Evolutionary conservation across 2,888 invertebrate species (phyloP).

Genomic region (Polymixis flavicincta): DNA sequence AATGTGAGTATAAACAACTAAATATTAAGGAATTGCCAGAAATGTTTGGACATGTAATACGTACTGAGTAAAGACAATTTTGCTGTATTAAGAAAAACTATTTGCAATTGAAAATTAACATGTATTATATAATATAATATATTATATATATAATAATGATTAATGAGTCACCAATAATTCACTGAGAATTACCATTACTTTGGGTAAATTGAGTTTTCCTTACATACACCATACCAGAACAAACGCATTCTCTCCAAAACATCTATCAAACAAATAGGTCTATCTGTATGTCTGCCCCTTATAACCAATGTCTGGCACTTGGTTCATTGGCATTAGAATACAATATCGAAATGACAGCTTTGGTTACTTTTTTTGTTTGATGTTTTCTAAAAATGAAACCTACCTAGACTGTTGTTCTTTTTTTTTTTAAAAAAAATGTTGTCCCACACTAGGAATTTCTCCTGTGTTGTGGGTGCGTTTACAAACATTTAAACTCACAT

Average conservation of each 20-base stretch:
- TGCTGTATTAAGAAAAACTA: slow-evolving; percentile 25
- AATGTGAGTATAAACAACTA: slow-evolving; percentile 77
- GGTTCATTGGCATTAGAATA: neutral
- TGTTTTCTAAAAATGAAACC: too few relatives aligned
- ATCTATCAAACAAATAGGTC: neutral
- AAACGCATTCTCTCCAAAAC: neutral
- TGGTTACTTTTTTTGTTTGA: too few relatives aligned
- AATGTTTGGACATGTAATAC: neutral
- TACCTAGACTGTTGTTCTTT: too few relatives aligned
- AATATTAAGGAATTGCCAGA: neutral
- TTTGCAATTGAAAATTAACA: slow-evolving; percentile 1
- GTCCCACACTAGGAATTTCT: too few relatives aligned
- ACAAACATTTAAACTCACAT: too few relatives aligned
- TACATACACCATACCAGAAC: neutral
- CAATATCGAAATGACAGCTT: too few relatives aligned
- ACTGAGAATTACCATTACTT: neutral
- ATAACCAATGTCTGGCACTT: neutral
- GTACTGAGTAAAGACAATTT: neutral
- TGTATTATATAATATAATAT: neutral
- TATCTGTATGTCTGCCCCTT: neutral
- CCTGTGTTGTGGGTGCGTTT: too few relatives aligned
- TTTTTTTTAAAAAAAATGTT: too few relatives aligned
- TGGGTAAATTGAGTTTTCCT: slow-evolving; percentile 13
- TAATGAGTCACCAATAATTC: slow-evolving; percentile 16
- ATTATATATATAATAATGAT: too few relatives aligned